Conservation (phyloP, 2,888 invertebrate genomes). For the Cremastobaeus sp. region DNA sequence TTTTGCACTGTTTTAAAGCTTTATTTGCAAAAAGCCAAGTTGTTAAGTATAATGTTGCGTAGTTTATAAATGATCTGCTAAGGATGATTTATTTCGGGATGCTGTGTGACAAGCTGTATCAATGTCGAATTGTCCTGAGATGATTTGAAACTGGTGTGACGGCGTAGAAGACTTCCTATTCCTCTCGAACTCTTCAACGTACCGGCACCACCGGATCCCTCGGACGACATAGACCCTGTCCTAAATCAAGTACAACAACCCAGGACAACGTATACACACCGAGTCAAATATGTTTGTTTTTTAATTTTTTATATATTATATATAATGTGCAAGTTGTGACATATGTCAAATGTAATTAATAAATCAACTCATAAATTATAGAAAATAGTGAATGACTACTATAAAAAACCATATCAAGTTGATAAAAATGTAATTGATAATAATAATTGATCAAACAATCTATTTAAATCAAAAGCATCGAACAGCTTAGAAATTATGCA, state of each 20-base stretch:
- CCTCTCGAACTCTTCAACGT: conserved; percentile 77
- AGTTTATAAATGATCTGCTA: conserved; percentile 65
- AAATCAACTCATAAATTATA: no score
- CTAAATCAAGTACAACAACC: conserved; percentile 78
- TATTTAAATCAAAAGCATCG: no score
- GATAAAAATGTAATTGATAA: no score
- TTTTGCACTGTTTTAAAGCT: no score
- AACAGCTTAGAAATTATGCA: no score
- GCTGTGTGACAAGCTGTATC: conserved; percentile 78
- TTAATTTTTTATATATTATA: neutral
- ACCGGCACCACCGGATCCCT: conserved; percentile 78
- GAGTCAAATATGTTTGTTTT: conserved; percentile 59
- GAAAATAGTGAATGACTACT: no score
- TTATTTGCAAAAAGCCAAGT: conserved; percentile 38
- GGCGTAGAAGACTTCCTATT: conserved; percentile 78
- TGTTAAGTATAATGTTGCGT: conserved; percentile 37
- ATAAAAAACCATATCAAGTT: no score
- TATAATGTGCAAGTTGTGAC: no score
- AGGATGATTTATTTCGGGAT: conserved; percentile 75
- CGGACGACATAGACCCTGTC: conserved; percentile 78
- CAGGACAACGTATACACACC: conserved; percentile 76
- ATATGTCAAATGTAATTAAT: no score
- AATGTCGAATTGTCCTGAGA: conserved; percentile 77
- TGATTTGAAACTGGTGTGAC: conserved; percentile 79
- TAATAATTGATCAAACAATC: no score